Evolutionary conservation across 2,888 invertebrate genomes (phyloP), one percentile per base, ranked within the genome.

Genomic region (Melipona beecheii): DNA sequence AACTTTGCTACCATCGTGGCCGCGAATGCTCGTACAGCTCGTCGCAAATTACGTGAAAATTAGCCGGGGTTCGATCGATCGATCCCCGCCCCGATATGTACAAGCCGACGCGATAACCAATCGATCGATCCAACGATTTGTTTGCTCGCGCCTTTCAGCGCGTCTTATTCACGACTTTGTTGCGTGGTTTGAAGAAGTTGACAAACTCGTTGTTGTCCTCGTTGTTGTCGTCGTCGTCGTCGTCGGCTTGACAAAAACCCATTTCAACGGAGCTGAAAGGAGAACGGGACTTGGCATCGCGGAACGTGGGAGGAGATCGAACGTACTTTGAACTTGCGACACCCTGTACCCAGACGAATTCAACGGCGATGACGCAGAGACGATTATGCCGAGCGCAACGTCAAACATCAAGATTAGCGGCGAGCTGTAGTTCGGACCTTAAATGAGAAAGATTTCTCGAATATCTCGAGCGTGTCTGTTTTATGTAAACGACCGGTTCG

Each of bases 341-440:
- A 75, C 75, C 68, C 82, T 84, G 81, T 84, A 87, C 19, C 50
- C n/a, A 52, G 31, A 31, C 64, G 62, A 66, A 80, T 78, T 86
- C 78, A 69, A 31, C 21, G 24, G 31, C 74, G 72, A 86, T 90
- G 84, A 90, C 85, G 90, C 85, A 87, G 82, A 75, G 78, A 43
- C 66, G 73, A 65, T 81, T 75, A 77, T 75, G 77, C 65, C 36
- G 36, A 36, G 72, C 64, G 70, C 74, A 73, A 70, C 77, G 82
- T 21, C 69, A 62, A 50, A 69, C 70, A 76, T 84, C 81, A 76
- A 81, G 87, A 90, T 90, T 84, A 90, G 68, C 85, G 71, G 62
- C 64, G 66, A 73, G 82, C 84, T 52, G 84, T 72, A 60, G 82
- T 83, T 75, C 78, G 71, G 78, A 75, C 81, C 84, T 88, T 72